Base-by-base conservation (phyloP, 2,113 vertebrate species). In the Tragulus kanchil region DNA sequence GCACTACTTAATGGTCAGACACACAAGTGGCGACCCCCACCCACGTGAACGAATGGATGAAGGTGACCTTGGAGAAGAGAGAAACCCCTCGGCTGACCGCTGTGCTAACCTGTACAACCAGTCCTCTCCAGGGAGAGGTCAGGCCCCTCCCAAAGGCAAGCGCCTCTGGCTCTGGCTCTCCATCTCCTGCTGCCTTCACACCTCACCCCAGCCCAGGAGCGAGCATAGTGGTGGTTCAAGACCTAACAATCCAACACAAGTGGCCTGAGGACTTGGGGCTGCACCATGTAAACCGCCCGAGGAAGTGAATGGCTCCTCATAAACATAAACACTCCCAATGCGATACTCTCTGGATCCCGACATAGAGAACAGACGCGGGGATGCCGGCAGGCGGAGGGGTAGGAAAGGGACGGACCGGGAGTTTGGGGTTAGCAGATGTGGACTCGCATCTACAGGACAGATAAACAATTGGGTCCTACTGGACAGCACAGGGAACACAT, bases 1-100 rank as follows among this genome's bases (percentile, higher is more conserved):
- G n/a, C 2, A 0, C 42, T 82, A 59, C 21, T 42, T 42, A 25
- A 59, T 16, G 45, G 12, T 25, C 12, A 36, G 56, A 59, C 54
- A 6, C n/a, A 25, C 4, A 42, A 82, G 13, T 1, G 4, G 56
- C 79, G 26, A 3, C 0, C 12, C 21, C 23, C 3, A 1, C 21
- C 23, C 12, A 42, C 25, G 23, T 59, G 12, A 25, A 58, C 56
- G 42, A 8, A 56, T 8, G 3, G 54, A 59, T 25, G n/a, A 26
- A 42, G 54, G n/a, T 81, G 78, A 21, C 36, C 19, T 12, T 45
- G 54, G 79, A 42, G 21, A 28, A 82, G n/a, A 9, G 54, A 59
- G n/a, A 42, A 56, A 42, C n/a, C 79, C n/a, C 19, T 26, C 9
- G 5, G 5, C 56, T 62, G 42, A 88, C 3, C 16, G 3, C 56